Evolutionary conservation across 1,140 invertebrate genomes (phyloP).

Genomic region (Ridgeia piscesae): DNA sequence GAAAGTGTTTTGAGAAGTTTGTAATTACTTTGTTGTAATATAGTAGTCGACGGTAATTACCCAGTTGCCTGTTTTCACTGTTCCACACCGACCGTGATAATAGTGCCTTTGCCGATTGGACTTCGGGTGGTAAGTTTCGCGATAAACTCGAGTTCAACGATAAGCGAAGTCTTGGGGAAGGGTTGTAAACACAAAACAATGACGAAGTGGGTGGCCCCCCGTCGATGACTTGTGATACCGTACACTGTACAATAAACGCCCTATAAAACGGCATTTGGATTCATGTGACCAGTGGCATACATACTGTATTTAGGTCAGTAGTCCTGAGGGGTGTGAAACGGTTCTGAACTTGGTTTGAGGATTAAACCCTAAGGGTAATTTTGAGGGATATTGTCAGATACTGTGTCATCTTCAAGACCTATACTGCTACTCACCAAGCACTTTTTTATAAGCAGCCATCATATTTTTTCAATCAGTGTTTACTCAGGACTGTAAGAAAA

Average conservation of each 20-base stretch:
- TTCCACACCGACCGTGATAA: not conserved
- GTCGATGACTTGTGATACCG: not conserved
- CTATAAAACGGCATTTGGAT: not conserved
- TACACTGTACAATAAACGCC: not conserved
- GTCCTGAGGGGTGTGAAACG: no score
- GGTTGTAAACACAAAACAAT: not conserved
- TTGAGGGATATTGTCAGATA: no score
- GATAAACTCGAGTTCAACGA: not conserved
- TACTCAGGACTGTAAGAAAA: no score
- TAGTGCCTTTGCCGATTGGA: not conserved
- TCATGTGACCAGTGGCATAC: no score
- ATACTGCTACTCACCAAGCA: no score
- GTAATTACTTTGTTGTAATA: not conserved
- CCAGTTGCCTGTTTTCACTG: not conserved
- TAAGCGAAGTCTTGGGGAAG: not conserved
- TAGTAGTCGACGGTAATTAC: not conserved
- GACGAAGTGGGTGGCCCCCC: not conserved
- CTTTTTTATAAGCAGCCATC: no score
- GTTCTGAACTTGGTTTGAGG: no score
- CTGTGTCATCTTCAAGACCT: no score
- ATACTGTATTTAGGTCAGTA: no score
- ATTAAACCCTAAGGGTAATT: no score
- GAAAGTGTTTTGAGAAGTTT: not conserved
- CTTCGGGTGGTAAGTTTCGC: not conserved
- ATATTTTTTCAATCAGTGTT: no score